Percentiles rank a stretch among this genome's conserved stretches.
Conservation (phyloP, 2,113 vertebrate species). For the Leucopternis melanops region DNA sequence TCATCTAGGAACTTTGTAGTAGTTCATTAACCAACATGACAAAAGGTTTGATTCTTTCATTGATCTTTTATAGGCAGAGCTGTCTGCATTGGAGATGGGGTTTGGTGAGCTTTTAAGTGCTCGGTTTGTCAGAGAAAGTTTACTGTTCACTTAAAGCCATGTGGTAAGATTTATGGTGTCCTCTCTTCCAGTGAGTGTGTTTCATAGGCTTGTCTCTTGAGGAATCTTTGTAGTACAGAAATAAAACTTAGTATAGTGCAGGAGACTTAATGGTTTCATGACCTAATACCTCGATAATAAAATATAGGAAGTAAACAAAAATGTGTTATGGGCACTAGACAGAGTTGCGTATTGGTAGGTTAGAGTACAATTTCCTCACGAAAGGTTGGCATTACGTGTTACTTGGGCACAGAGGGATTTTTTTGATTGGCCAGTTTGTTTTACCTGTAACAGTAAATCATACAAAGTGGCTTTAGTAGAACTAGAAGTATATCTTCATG, state of each 20-base stretch:
- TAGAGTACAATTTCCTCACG: not conserved
- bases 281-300: not conserved
- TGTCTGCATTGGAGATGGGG: not conserved
- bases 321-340: not conserved
- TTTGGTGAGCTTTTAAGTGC: not conserved
- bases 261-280: not conserved
- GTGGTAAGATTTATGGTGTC: not conserved
- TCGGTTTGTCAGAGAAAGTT: not conserved
- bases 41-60: not conserved
- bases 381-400: not conserved
- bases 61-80: not conserved
- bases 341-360: not conserved
- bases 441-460: not conserved
- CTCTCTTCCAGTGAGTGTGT: not conserved
- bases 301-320: not conserved
- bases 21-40: not conserved
- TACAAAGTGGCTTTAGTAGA: not conserved
- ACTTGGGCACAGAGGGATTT: not conserved
- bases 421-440: not conserved
- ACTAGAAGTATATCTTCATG: not conserved
- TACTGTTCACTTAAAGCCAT: not conserved
- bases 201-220: not conserved
- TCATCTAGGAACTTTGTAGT: not conserved
- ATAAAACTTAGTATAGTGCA: not conserved
- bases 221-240: slow-evolving; percentile 1